Evolutionary conservation across 2,113 vertebrate genomes (phyloP), one percentile per base, ranked within the genome.

Genomic region (Myiozetetes cayanensis): DNA sequence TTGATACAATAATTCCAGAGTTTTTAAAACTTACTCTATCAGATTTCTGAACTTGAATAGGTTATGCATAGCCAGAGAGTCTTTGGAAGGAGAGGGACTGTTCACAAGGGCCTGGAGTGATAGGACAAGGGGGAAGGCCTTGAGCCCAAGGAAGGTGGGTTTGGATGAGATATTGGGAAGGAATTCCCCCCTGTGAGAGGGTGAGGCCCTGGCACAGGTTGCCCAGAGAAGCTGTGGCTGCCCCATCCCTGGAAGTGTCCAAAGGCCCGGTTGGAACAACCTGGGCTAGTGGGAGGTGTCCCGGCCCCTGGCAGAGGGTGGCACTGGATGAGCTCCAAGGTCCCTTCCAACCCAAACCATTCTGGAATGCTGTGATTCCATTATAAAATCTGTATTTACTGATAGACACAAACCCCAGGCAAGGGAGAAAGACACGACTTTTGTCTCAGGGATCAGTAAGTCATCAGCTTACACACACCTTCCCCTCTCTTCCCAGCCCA

Each of bases 61-160:
- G 31, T 21, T 33, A 27, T 0, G 0, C 33, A 50, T 2, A n/a
- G 17, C 12, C 50, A 77, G 19, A 30, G 17, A 21, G 8, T 52
- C 41, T 55, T 49, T 3, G 47, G 59, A 47, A 47, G 43, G 8
- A 72, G 7, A 79, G 2, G 4, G 4, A 25, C 35, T 4, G 3
- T 12, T 65, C 85, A 65, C 35, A 65, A 56, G 41, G 10, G 4
- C 23, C 19, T 24, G 16, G 24, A 71, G n/a, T 17, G 56, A 13
- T 10, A 63, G 24, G 23, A 71, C 14, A 61, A 61, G 12, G 4
- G 19, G 12, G 15, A 71, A 78, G 19, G 23, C 33, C 12, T 61
- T 33, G 28, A 53, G 46, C 23, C 1, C 2, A 16, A 70, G 46
- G 8, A 39, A 1, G 20, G 20, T 25, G 14, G 18, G 33, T 46